phyloP scores from a whole-genome alignment of 2,113 vertebrate genomes.

The Cyrtonyx montezumae region DNA sequence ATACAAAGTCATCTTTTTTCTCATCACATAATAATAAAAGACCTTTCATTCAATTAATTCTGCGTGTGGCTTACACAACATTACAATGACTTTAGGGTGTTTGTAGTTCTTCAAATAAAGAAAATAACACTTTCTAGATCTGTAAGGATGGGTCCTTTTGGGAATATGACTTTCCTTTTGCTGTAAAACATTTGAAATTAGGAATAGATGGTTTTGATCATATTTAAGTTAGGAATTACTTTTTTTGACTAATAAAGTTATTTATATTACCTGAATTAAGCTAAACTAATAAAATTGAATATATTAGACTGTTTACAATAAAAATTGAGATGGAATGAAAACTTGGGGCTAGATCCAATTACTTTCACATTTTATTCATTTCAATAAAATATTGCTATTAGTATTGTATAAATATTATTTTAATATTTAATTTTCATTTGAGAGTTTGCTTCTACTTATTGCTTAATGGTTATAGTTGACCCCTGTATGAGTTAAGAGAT shows the following conservation, averaged over 20 bases:
- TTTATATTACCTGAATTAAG: not conserved
- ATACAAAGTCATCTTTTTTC: not conserved
- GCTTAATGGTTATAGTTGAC: not conserved
- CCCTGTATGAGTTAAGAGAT: not conserved
- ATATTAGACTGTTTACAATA: not conserved
- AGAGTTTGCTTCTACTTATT: not conserved
- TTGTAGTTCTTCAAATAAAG: not conserved
- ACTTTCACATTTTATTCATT: not conserved
- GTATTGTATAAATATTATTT: not conserved
- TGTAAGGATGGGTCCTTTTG: not conserved
- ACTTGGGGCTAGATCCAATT: not conserved
- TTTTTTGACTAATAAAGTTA: not conserved
- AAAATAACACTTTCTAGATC: not conserved
- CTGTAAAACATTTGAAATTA: not conserved
- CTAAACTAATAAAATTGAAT: not conserved
- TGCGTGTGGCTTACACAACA: not conserved
- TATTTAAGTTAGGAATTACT: not conserved
- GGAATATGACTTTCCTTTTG: not conserved
- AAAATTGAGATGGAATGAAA: not conserved
- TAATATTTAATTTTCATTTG: not conserved
- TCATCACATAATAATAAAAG: not conserved
- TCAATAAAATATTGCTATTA: not conserved
- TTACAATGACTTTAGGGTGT: not conserved
- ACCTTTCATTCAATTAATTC: not conserved
- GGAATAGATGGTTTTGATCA: not conserved